phyloP scores from a whole-genome alignment of 2,888 invertebrate species.

The Melanchra persicariae region DNA sequence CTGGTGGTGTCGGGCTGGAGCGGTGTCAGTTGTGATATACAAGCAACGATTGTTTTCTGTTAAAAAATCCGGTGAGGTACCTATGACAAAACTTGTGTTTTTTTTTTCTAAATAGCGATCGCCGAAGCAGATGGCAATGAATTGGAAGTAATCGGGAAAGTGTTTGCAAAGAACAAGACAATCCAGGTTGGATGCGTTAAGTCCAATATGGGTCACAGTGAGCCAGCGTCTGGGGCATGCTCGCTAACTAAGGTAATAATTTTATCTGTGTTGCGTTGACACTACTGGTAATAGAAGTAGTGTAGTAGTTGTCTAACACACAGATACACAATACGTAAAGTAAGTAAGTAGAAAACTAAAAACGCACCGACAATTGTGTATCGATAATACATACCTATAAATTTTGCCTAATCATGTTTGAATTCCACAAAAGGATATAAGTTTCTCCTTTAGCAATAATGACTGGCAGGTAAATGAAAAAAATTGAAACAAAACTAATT shows the following conservation, averaged over 20 bases:
- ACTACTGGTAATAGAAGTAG: not conserved
- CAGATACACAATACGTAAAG: too few relatives aligned
- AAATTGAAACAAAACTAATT: not conserved
- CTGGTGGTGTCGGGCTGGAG: too few relatives aligned
- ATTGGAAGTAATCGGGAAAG: conserved; percentile 90
- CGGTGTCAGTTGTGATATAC: not conserved
- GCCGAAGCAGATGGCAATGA: conserved; percentile 92
- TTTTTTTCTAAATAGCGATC: conserved; percentile 78
- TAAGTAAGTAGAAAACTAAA: not conserved
- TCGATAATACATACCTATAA: not conserved
- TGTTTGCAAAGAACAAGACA: conserved; percentile 88
- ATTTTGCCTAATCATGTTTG: not conserved
- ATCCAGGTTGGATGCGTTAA: conserved; percentile 86
- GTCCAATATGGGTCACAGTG: conserved; percentile 79
- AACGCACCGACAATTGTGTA: not conserved
- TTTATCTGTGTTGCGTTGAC: not conserved
- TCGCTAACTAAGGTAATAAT: conserved; percentile 88
- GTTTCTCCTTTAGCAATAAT: not conserved
- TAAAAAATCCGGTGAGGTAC: not conserved
- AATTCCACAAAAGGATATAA: not conserved
- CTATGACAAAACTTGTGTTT: not conserved
- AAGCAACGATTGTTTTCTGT: not conserved
- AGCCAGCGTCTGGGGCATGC: conserved; percentile 80
- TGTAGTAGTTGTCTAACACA: too few relatives aligned
- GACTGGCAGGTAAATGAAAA: too few relatives aligned